These are phyloP conservation scores for Odontamblyopus lacepedii DNA, from an alignment of 2,797 vertebrate species.

Conservation along the genomic window DNA sequence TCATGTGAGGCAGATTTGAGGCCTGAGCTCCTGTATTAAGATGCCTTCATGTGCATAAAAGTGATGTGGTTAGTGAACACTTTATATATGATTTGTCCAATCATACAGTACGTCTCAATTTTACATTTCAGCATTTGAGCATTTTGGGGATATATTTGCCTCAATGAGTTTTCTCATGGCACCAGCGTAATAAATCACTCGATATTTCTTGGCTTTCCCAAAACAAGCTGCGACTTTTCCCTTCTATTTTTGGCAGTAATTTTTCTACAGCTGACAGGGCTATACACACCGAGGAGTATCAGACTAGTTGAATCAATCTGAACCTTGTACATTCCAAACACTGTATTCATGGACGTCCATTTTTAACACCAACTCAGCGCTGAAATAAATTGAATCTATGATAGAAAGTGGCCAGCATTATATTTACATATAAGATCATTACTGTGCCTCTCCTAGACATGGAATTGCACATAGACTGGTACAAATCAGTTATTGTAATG, in stretches of 20 bases:
- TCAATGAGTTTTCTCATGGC: conserved; percentile 34
- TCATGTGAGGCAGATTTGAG: conserved; percentile 80
- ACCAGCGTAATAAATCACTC: conserved; percentile 42
- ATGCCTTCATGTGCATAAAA: conserved; percentile 27
- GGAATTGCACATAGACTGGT: conserved; percentile 7
- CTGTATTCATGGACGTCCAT: background rate
- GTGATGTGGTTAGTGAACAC: conserved; percentile 6
- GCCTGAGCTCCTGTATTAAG: conserved; percentile 42
- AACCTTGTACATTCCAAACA: background rate
- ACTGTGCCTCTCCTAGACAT: background rate
- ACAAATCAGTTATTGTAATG: background rate
- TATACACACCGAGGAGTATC: background rate
- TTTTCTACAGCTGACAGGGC: conserved; percentile 17
- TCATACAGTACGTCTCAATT: background rate
- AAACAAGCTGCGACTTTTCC: conserved; percentile 31
- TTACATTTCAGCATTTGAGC: background rate
- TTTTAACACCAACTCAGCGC: background rate
- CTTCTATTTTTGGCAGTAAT: conserved; percentile 38
- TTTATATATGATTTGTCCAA: background rate
- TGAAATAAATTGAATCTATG: background rate
- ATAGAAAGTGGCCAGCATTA: background rate
- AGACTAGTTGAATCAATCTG: background rate
- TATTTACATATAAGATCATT: background rate
- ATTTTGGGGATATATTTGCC: conserved; percentile 10
- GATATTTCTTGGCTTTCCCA: conserved; percentile 21